Evolutionary conservation across 2,113 vertebrate species (phyloP).

Genomic region (Origma solitaria): DNA sequence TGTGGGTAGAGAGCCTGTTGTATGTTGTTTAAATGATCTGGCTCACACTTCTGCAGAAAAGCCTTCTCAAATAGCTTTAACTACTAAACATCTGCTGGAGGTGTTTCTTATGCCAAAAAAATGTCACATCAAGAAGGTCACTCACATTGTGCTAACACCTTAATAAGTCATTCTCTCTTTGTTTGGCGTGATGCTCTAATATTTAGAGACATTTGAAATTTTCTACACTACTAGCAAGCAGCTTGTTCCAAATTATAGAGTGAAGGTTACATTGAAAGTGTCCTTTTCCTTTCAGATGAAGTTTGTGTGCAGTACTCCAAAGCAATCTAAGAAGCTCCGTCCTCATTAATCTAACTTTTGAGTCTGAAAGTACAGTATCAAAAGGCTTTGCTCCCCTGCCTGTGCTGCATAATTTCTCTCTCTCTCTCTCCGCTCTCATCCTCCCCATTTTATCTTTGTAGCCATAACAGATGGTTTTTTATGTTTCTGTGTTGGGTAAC

Average conservation of each 20-base stretch:
- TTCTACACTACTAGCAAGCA: background rate
- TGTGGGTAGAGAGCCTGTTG: background rate
- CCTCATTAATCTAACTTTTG: background rate
- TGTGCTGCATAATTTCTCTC: background rate
- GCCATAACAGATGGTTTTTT: background rate
- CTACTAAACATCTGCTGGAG: background rate
- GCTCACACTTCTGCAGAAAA: background rate
- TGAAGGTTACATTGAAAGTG: conserved; percentile 39
- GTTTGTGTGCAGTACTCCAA: conserved; percentile 16
- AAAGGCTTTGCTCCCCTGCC: conserved; percentile 23
- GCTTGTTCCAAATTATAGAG: background rate
- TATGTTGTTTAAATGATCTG: background rate
- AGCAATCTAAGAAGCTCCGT: background rate
- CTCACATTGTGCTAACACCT: conserved; percentile 22
- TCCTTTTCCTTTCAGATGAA: conserved; percentile 27
- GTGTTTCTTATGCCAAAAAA: conserved; percentile 6
- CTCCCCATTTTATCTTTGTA: background rate
- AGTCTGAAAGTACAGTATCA: background rate
- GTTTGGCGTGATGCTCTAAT: background rate
- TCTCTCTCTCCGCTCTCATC: background rate
- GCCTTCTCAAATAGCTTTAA: background rate
- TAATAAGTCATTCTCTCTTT: conserved; percentile 25
- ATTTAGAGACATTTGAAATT: conserved; percentile 21
- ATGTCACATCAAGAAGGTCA: conserved; percentile 10
- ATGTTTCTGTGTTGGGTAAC: background rate